These are phyloP conservation scores for Pollimyrus isidori DNA, from an alignment of 2,113 vertebrate genomes.

Conservation along the genomic window DNA sequence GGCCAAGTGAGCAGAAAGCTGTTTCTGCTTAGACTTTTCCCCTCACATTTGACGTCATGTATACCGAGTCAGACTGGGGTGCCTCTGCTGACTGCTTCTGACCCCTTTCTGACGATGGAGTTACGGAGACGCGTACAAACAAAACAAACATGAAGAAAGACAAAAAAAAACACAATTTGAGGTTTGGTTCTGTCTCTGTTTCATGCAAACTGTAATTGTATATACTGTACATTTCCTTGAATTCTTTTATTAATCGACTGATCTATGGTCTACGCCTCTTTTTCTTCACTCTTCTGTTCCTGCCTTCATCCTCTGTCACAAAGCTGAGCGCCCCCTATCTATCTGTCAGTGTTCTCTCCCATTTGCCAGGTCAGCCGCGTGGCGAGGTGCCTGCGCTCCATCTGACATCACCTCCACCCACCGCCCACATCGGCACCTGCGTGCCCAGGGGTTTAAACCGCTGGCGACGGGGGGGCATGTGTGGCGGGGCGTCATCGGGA, in stretches of 20 bases:
- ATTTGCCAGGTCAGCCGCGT: not conserved
- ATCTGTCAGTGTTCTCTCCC: not conserved
- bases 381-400: not conserved
- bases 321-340: not conserved
- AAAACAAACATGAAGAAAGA: not conserved
- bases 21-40: not conserved
- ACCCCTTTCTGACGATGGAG: not conserved
- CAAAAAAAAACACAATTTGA: not conserved
- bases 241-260: not conserved
- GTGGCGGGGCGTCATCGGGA: too few relatives aligned
- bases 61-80: too few relatives aligned
- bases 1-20: not conserved
- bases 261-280: not conserved
- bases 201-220: not conserved
- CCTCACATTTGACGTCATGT: not conserved
- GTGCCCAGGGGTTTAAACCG: not conserved
- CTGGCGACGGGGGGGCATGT: fast-evolving
- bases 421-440: not conserved
- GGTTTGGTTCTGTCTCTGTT: not conserved
- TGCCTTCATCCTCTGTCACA: not conserved
- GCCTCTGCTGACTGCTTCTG: not conserved
- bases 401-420: not conserved
- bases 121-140: not conserved
- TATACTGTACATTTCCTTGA: not conserved
- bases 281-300: not conserved